Evolutionary conservation across 2,888 invertebrate species (phyloP).

Genomic region (Caenorhabditis sp.): DNA sequence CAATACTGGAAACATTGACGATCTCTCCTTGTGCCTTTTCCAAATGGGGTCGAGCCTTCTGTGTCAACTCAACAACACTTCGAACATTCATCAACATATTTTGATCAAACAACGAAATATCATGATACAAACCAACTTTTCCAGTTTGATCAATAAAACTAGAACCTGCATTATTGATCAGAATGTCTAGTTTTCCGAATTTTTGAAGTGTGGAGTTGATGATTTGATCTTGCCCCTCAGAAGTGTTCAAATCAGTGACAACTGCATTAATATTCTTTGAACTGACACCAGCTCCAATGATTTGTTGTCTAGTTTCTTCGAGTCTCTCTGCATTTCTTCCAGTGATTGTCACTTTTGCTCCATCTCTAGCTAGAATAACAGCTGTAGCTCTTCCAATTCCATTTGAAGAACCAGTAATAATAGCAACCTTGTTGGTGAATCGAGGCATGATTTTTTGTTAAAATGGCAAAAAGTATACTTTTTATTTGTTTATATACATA

Average conservation of each 20-base stretch:
- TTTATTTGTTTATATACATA: no score
- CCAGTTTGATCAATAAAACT: slow-evolving; percentile 6
- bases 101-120: slow-evolving; percentile 10
- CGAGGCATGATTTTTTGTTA: no score
- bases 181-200: slow-evolving; percentile 26
- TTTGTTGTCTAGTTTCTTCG: slow-evolving; percentile 19
- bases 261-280: slow-evolving; percentile 24
- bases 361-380: slow-evolving; percentile 31
- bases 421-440: slow-evolving; percentile 16
- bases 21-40: slow-evolving; percentile 24
- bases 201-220: slow-evolving; percentile 10
- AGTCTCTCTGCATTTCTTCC: slow-evolving; percentile 26
- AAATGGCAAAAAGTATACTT: no score
- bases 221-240: slow-evolving; percentile 10
- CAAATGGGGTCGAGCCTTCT: slow-evolving; percentile 17
- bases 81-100: slow-evolving; percentile 5
- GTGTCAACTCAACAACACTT: slow-evolving; percentile 28
- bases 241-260: not conserved
- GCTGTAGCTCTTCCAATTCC: slow-evolving; percentile 52
- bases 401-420: slow-evolving; percentile 44
- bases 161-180: slow-evolving; percentile 30
- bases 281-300: slow-evolving; percentile 25
- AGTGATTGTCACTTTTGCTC: slow-evolving; percentile 44
- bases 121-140: slow-evolving; percentile 11
- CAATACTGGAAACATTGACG: slow-evolving; percentile 29